Conservation (phyloP, 2,888 invertebrate species). For the Cyaniris semiargus region DNA sequence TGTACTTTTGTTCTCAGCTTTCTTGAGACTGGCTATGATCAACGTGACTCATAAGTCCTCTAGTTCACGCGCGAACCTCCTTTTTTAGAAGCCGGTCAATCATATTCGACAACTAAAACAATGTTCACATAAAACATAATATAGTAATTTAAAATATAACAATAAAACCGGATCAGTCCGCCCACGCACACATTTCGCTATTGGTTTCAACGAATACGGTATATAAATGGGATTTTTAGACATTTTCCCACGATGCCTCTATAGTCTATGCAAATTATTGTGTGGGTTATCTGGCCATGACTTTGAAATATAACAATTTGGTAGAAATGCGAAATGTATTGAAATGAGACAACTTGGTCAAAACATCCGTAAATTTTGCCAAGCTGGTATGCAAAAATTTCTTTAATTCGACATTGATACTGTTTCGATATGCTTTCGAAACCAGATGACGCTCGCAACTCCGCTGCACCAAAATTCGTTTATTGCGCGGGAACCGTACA, state of each 20-base stretch:
- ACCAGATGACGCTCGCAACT: no score
- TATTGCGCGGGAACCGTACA: no score
- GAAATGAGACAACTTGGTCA: not conserved
- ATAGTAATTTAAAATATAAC: not conserved
- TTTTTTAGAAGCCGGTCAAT: not conserved
- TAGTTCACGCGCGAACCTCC: not conserved
- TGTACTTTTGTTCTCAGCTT: not conserved
- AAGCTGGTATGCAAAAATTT: no score
- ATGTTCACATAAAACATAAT: no score
- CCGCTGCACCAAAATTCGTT: no score
- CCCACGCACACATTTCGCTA: not conserved
- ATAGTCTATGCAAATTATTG: slow-evolving; percentile 3
- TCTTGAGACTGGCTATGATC: not conserved
- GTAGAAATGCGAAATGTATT: slow-evolving; percentile 9
- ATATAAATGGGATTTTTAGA: slow-evolving; percentile 1
- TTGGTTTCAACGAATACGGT: not conserved
- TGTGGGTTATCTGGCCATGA: not conserved
- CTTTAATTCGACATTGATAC: no score
- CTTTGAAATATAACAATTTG: not conserved
- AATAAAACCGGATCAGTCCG: not conserved
- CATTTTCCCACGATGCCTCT: not conserved
- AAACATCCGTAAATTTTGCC: no score
- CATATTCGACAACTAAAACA: no score
- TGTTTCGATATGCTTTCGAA: no score
- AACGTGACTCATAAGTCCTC: not conserved